Percentiles rank a stretch among this genome's conserved stretches.
Conservation (phyloP, 2,113 vertebrate genomes). For the Baryphthengus martii region DNA sequence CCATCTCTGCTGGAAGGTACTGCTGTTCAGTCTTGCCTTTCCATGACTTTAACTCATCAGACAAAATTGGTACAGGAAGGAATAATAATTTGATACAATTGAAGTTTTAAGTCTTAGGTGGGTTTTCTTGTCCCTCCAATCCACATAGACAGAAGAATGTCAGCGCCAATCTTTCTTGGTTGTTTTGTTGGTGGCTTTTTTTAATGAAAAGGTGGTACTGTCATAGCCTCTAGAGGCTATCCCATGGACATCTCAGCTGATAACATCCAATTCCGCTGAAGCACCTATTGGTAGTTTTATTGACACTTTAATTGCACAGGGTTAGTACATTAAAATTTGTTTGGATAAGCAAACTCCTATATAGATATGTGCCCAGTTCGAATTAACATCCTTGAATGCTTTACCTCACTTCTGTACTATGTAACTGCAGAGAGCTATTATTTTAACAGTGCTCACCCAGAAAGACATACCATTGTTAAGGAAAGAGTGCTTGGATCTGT, state of each 20-base stretch:
- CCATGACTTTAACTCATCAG: background rate
- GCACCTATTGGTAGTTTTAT: background rate
- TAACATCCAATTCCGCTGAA: background rate
- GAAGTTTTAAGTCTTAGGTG: background rate
- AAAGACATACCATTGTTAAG: slow-evolving; percentile 79
- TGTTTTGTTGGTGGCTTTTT: background rate
- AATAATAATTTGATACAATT: rapidly evolving
- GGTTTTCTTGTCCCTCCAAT: background rate
- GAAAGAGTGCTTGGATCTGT: slow-evolving; percentile 91
- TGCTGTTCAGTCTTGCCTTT: background rate
- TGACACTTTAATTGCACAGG: background rate
- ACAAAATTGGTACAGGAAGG: background rate
- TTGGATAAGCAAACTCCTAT: background rate
- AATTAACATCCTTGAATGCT: background rate
- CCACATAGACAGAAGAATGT: background rate
- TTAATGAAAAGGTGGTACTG: background rate
- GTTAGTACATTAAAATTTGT: background rate
- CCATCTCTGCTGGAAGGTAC: background rate
- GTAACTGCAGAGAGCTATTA: background rate
- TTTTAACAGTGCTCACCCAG: background rate
- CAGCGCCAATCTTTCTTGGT: background rate
- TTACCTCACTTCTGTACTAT: background rate
- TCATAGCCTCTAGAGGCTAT: background rate
- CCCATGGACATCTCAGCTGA: background rate
- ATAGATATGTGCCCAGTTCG: background rate